Evolutionary conservation across 2,113 vertebrate species (phyloP).

Genomic region (Sphyrna mokarran): DNA sequence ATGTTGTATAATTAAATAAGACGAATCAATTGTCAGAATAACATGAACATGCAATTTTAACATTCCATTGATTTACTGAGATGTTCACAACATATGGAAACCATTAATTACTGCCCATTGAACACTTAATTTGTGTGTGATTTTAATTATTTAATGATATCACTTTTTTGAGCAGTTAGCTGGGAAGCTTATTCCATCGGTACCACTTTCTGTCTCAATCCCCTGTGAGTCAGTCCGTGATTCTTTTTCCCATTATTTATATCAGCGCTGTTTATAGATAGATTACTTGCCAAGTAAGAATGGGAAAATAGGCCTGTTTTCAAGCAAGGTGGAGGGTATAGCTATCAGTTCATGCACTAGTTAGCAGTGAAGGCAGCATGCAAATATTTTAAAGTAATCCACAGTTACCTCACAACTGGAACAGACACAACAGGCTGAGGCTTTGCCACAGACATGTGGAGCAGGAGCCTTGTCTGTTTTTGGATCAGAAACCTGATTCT

Average conservation of each 20-base stretch:
- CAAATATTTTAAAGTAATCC: background rate
- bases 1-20: background rate
- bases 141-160: background rate
- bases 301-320: background rate
- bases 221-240: background rate
- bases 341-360: background rate
- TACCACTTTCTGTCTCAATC: background rate
- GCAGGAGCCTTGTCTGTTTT: too few relatives aligned
- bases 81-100: background rate
- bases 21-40: background rate
- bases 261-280: background rate
- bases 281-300: background rate
- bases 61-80: background rate
- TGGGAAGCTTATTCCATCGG: background rate
- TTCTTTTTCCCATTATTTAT: background rate
- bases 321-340: background rate
- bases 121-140: background rate
- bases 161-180: background rate
- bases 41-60: constrained; percentile 6
- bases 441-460: too few relatives aligned
- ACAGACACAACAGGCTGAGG: background rate
- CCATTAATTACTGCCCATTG: background rate
- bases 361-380: background rate
- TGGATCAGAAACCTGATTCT: too few relatives aligned
- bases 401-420: background rate